These are phyloP conservation scores for Nothura maculosa DNA, from an alignment of 2,797 vertebrate species.

Conservation along the genomic window DNA sequence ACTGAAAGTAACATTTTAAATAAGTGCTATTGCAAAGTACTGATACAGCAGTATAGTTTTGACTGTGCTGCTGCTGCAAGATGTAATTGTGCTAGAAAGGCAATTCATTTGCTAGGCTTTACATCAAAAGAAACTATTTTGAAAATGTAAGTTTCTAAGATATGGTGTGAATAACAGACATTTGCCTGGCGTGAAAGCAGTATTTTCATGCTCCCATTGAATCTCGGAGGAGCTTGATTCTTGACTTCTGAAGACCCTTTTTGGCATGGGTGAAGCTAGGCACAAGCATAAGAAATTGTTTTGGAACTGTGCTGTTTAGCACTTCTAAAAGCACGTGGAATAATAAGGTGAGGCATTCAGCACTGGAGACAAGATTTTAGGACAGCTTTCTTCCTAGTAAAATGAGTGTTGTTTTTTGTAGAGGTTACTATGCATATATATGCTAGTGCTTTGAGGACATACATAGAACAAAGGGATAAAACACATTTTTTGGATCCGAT, in stretches of 20 bases:
- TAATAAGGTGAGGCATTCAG: background rate
- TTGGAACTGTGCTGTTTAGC: background rate
- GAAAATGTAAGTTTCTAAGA: background rate
- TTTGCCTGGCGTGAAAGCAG: background rate
- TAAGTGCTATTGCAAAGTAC: no score
- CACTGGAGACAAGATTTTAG: background rate
- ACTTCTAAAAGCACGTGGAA: background rate
- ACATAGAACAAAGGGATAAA: background rate
- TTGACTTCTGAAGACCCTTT: background rate
- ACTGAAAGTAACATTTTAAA: background rate
- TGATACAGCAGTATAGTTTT: no score
- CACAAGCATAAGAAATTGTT: background rate
- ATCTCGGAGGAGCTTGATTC: background rate
- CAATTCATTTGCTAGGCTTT: background rate
- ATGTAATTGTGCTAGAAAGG: background rate
- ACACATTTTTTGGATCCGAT: background rate
- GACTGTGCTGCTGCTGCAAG: background rate
- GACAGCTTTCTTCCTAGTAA: background rate
- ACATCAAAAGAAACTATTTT: background rate
- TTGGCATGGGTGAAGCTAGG: background rate
- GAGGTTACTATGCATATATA: accelerated
- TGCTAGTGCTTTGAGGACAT: background rate
- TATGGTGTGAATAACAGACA: background rate
- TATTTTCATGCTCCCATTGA: background rate
- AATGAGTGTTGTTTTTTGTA: background rate